Evolutionary conservation across 2,797 vertebrate species (phyloP).

Genomic region (Melanotaenia parkinsoni): DNA sequence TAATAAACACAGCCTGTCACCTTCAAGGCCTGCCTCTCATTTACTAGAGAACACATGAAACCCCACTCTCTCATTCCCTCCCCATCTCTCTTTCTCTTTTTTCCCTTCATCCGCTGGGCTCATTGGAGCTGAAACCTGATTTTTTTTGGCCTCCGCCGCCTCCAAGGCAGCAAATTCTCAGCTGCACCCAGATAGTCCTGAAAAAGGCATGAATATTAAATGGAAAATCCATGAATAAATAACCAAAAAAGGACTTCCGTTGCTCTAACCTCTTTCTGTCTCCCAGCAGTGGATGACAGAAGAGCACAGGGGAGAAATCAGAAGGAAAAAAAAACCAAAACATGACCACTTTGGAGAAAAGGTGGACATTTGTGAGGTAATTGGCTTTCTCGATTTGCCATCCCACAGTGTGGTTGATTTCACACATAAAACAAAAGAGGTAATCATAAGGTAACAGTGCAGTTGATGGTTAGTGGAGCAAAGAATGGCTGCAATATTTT

Average conservation of each 20-base stretch:
- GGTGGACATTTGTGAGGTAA: slow-evolving; percentile 77
- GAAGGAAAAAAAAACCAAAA: slow-evolving; percentile 41
- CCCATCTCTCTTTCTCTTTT: slow-evolving; percentile 48
- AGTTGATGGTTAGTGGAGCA: slow-evolving; percentile 63
- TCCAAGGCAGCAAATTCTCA: slow-evolving; percentile 80
- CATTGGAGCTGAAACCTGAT: slow-evolving; percentile 85
- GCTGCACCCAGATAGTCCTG: slow-evolving; percentile 81
- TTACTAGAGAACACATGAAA: slow-evolving; percentile 85
- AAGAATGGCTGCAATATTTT: slow-evolving; percentile 51
- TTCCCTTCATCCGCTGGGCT: slow-evolving; percentile 75
- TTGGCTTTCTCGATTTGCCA: slow-evolving; percentile 71
- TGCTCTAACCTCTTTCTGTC: slow-evolving; percentile 71
- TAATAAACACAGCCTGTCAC: slow-evolving; percentile 89
- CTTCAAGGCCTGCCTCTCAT: slow-evolving; percentile 86
- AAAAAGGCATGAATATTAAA: slow-evolving; percentile 88
- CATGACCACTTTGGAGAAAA: slow-evolving; percentile 61
- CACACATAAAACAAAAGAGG: slow-evolving; percentile 70
- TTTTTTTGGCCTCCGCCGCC: slow-evolving; percentile 72
- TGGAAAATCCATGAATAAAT: slow-evolving; percentile 87
- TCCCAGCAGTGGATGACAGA: slow-evolving; percentile 67
- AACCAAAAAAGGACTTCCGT: slow-evolving; percentile 78
- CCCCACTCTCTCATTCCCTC: slow-evolving; percentile 55
- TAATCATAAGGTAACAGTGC: slow-evolving; percentile 73
- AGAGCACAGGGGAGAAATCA: slow-evolving; percentile 56
- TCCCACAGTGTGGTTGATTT: slow-evolving; percentile 65